Base-by-base conservation (phyloP, 2,113 vertebrate species). In the Lampris incognitus region DNA sequence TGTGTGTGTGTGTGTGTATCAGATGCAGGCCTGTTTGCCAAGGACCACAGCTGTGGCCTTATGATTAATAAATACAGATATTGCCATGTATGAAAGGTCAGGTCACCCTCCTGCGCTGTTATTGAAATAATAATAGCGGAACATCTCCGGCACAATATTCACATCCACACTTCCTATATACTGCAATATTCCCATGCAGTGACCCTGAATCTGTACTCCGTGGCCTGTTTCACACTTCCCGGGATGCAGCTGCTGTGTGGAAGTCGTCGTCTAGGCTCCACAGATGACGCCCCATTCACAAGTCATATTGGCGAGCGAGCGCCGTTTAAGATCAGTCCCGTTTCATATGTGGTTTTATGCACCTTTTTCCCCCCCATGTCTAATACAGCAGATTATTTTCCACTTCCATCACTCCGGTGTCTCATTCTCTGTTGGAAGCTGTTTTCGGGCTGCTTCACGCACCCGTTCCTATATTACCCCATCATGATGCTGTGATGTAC, bases 401-500 rank as follows among this genome's bases (percentile, higher is more conserved):
- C 50, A 1, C 24, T 69, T 79, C 46, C 54, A 37, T 83, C 72
- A 73, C 66, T 40, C 71, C 13, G 57, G 68, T 39, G 42, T 55
- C 73, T 67, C 10, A 58, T 50, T 67, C 41, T 10, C 44, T 2
- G 6, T 55, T 7, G n/a, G 74, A 6, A n/a, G 50, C 55, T 83
- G 71, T 72, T 70, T 38, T 55, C 59, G 68, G 75, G 77, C 75
- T 66, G n/a, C 2, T 61, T 13, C 52, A 73, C 3, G 4, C 72
- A 73, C 3, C 3, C 72, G 61, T 44, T 74, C 69, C 51, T 11
- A 74, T 24, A 9, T 74, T 8, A 38, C 73, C 50, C 1, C 71
- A 44, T 80, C 68, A 7, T 68, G 41, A 61, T 1, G 11, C 56
- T 4, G 66, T 42, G 0, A 10, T 78, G 76, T 76, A 69, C 79